Evolutionary conservation across 2,888 invertebrate genomes (phyloP), one percentile per base, ranked within the genome.

Genomic region (Limnephilus auricula): DNA sequence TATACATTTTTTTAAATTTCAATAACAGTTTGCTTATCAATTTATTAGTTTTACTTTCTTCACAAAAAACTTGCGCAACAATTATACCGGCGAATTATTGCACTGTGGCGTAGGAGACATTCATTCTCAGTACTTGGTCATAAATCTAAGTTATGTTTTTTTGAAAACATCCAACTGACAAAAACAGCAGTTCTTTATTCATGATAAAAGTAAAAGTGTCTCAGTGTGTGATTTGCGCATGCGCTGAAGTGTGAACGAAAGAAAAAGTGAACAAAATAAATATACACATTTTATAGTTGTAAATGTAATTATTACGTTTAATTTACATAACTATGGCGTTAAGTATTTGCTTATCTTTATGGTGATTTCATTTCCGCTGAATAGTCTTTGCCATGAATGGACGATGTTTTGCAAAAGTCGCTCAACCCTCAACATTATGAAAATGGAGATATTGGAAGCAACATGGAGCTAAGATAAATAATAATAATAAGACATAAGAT

Each of bases 151-250:
- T 65, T 65, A 65, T 65, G 9, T 65, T n/a, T 65, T 65, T 65
- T 65, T 65, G 65, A 65, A 65, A 65, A 65, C 25, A n/a, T 25
- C 65, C 65, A 65, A 65, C 65, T 65, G 65, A 25, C 65, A 25
- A 65, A 65, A 65, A 50, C n/a, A 65, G 65, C 25, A 65, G 65
- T 65, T 65, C 65, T 65, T 65, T 65, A 65, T 65, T 65, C 65
- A 65, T 80, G 30, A 80, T 80, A 80, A 80, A 80, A 80, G 80
- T 80, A 80, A 80, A 80, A 80, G 80, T 80, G 30, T 65, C 65
- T 65, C 65, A 65, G 65, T 65, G n/a, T 65, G 80, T 80, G 80
- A 32, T 80, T 80, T 31, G 80, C 32, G 18, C 80, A 32, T 80
- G 80, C 80, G 80, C 80, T 32, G 80, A 80, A 80, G 30, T 13